Base-by-base conservation (phyloP, 2,797 vertebrate species). In the Macropodus opercularis region DNA sequence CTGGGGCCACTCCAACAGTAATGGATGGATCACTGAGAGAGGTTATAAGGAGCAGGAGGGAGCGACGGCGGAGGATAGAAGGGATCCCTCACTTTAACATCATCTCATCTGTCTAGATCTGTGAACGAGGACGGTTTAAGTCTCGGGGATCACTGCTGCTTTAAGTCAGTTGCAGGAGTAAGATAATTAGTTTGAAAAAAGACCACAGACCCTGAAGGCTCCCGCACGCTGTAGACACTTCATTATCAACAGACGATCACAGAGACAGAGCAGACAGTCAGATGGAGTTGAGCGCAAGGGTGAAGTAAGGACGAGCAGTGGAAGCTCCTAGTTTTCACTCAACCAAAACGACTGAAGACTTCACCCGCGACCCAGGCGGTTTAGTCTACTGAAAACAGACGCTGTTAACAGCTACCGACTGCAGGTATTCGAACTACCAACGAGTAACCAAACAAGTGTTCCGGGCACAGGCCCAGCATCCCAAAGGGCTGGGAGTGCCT, bases 21-120 rank as follows among this genome's bases (percentile, higher is more conserved):
- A 83, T 80, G 77, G 73, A 76, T 0, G 17, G 47, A 53, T 51
- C 3, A 32, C 42, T 49, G 8, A 59, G 52, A 34, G 41, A 54
- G 55, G 46, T 31, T 18, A 50, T 17, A 41, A 9, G 52, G 63
- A 60, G 58, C 1, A 14, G 44, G 23, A 22, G 35, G 41, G 50
- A 59, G 46, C 0, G 43, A 35, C n/a, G n/a, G n/a, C n/a, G 15
- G 17, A 27, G 34, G 23, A 36, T 2, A 12, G 34, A 11, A 48
- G 40, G 18, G 47, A 34, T n/a, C 41, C 43, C 24, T 14, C 42
- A 18, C 22, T 21, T 11, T 2, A 19, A 34, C 18, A 8, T 10
- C 29, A 27, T 47, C 24, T 4, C 12, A 12, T 26, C 12, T 3
- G 40, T 24, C 29, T 10, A 22, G 52, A 31, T 42, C 36, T n/a